phyloP scores from a whole-genome alignment of 2,797 vertebrate genomes.

The Arnoldichthys spilopterus region DNA sequence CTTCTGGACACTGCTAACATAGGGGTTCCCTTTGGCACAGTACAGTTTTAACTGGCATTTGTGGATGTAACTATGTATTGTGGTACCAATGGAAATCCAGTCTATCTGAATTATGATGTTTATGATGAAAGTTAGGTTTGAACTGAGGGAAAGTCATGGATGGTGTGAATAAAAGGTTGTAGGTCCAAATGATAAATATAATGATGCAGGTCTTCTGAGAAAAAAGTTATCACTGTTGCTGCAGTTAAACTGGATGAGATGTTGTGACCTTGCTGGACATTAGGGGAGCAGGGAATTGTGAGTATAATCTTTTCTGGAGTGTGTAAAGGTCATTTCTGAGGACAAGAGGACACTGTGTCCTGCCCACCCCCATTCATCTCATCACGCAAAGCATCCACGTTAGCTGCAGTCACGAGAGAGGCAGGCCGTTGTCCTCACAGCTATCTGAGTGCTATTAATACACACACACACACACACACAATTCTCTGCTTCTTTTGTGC shows the following conservation, averaged over 20 bases:
- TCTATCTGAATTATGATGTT: no score
- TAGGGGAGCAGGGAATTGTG: neutral
- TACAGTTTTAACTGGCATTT: no score
- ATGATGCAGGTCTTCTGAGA: neutral
- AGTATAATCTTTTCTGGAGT: slow-evolving; percentile 17
- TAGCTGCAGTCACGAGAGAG: slow-evolving; percentile 52
- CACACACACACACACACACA: neutral
- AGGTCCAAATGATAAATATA: slow-evolving; percentile 16
- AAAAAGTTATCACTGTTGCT: neutral
- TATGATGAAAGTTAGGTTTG: no score
- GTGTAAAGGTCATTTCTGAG: slow-evolving; percentile 13
- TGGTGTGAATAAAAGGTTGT: slow-evolving; percentile 7
- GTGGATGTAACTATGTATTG: no score
- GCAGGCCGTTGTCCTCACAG: slow-evolving; percentile 26
- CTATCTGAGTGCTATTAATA: slow-evolving; percentile 48
- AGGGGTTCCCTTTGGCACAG: no score
- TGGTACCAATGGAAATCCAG: no score
- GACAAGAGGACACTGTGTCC: neutral
- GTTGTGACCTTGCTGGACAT: neutral
- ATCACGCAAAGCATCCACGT: slow-evolving; percentile 18
- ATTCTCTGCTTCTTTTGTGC: slow-evolving; percentile 12
- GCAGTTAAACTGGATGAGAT: neutral
- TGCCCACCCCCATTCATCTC: slow-evolving; percentile 23
- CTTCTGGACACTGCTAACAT: no score
- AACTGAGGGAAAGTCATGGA: neutral